Evolutionary conservation across 2,888 invertebrate genomes (phyloP), one percentile per base, ranked within the genome.

Genomic region (Actias luna): DNA sequence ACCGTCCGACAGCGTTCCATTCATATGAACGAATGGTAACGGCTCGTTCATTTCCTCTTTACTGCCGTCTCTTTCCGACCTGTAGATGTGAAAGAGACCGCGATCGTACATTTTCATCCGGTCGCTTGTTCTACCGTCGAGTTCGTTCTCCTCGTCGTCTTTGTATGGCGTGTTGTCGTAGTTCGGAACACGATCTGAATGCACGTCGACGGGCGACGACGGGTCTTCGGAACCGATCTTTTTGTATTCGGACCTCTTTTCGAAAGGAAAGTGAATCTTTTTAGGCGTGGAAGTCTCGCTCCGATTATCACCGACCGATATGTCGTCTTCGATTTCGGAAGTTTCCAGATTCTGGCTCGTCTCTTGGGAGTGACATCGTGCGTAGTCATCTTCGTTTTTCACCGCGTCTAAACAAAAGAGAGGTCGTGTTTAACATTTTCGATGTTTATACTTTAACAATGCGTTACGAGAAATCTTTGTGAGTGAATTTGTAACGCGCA

Each of bases 231-330:
- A 67, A n/a, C 78, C 82, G 27, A 69, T 64, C 65, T 80, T 81
- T 64, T 82, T 83, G 60, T 76, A 78, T 55, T 76, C 79, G 4
- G 77, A 75, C 5, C 77, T 70, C 4, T 71, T 72, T 25, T 78
- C 76, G 31, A 77, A 81, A 4, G 72, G 64, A 10, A 70, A 79
- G 18, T 75, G 72, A 12, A 68, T 65, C 66, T 83, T 82, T 64
- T 80, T 80, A 4, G 87, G 86, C 0, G 86, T 83, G 0, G 89
- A 91, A 0, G 89, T 77, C 50, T 91, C 88, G 61, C 92, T 89
- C 68, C 93, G 82, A 64, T 92, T 90, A 69, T 92, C 88, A 2
- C 92, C 88, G 27, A 92, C 90, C 4, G 91, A 89, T 65, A 92
- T 90, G 64, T 93, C 92, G 62, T 92, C 89, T 35, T 92, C 88